phyloP scores from a whole-genome alignment of 2,888 invertebrate genomes.

The Linnaemya vulpina region DNA sequence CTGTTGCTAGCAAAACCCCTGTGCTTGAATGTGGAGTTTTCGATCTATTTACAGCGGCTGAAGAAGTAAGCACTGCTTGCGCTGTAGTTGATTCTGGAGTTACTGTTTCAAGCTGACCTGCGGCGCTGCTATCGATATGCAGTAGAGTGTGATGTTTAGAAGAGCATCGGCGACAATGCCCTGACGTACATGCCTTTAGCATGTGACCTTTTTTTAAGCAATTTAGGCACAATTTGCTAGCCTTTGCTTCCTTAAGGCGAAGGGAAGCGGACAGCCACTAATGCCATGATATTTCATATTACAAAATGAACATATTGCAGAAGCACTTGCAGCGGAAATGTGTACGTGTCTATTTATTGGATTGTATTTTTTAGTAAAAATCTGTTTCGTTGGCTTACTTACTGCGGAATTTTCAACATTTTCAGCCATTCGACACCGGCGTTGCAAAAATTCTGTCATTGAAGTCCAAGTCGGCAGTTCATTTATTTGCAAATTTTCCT shows the following conservation, averaged over 20 bases:
- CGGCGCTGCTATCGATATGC: too few relatives aligned
- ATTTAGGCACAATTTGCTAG: constrained; percentile 65
- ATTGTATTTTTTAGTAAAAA: background rate
- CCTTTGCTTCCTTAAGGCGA: constrained; percentile 36
- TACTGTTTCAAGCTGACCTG: too few relatives aligned
- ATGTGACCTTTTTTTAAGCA: background rate
- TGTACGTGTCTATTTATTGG: constrained; percentile 16
- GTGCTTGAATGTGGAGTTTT: background rate
- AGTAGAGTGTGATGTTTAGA: too few relatives aligned
- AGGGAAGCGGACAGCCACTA: constrained; percentile 8
- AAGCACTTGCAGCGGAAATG: background rate
- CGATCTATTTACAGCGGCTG: background rate
- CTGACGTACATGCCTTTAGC: constrained; percentile 63
- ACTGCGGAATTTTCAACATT: constrained; percentile 17
- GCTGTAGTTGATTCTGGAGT: background rate
- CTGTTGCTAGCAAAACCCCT: constrained; percentile 12
- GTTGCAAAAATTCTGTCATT: constrained; percentile 46
- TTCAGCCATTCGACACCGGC: constrained; percentile 35
- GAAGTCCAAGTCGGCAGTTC: constrained; percentile 26
- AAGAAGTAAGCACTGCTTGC: constrained; percentile 23
- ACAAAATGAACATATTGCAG: constrained; percentile 11
- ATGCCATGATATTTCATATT: constrained; percentile 25
- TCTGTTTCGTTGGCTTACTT: background rate
- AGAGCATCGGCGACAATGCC: constrained; percentile 15
- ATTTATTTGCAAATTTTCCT: constrained; percentile 35